These are phyloP conservation scores for Mesopsocus fuscifrons DNA, from an alignment of 2,888 invertebrate species.

Conservation along the genomic window DNA sequence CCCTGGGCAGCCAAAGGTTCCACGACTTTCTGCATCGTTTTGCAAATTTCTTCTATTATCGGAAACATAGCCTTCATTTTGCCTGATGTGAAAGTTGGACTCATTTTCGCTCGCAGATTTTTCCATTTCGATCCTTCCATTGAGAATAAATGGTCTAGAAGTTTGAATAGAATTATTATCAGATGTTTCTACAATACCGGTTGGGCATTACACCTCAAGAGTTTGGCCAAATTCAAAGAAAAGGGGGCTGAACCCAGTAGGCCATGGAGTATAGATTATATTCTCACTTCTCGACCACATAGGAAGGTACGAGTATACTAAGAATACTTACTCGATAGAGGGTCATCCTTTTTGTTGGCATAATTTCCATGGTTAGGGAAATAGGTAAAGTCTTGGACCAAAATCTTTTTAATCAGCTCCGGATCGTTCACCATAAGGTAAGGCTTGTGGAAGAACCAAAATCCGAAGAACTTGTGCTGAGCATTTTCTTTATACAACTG, in stretches of 20 bases:
- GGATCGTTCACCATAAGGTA: constrained; percentile 37
- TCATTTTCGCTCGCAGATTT: constrained; percentile 18
- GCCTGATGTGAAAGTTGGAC: constrained; percentile 21
- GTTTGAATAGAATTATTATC: too few relatives aligned
- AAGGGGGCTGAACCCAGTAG: too few relatives aligned
- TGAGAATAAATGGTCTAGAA: constrained; percentile 9
- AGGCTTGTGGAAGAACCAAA: constrained; percentile 4
- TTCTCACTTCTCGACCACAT: too few relatives aligned
- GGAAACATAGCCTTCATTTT: constrained; percentile 19
- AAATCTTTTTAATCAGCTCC: constrained; percentile 32
- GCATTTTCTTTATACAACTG: neutral
- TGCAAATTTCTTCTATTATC: neutral
- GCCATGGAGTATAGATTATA: too few relatives aligned
- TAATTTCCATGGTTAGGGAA: constrained; percentile 46
- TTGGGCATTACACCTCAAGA: too few relatives aligned
- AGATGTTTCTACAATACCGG: too few relatives aligned
- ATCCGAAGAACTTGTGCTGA: neutral
- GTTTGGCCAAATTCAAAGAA: too few relatives aligned
- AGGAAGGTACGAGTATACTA: too few relatives aligned
- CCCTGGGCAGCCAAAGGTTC: neutral
- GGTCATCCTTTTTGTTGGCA: constrained; percentile 38
- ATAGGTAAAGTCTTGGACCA: constrained; percentile 39
- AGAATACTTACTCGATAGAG: constrained; percentile 27
- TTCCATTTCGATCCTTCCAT: constrained; percentile 20
- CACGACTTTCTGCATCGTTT: neutral